Percentiles rank a stretch among this genome's conserved stretches.
Conservation (phyloP, 2,797 vertebrate genomes). For the Lerista edwardsae region DNA sequence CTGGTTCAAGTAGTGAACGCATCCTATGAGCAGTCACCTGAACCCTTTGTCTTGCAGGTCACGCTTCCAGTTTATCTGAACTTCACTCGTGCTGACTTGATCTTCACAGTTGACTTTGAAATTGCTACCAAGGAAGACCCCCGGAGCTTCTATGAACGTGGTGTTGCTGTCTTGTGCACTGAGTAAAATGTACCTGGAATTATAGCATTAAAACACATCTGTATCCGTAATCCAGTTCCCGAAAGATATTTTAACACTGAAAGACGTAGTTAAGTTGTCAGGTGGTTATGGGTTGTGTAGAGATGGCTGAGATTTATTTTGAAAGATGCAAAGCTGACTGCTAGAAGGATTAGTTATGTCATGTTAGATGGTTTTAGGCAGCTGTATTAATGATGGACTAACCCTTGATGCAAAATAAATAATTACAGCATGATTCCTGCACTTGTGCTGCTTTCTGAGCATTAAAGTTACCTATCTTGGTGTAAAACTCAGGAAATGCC, state of each 20-base stretch:
- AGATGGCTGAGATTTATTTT: not conserved
- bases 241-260: constrained; percentile 30
- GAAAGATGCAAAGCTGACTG: not conserved
- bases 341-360: not conserved
- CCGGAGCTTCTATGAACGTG: constrained; percentile 96
- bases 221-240: constrained; percentile 7
- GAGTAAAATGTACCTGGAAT: constrained; percentile 77
- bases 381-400: constrained; percentile 2
- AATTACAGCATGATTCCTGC: constrained; percentile 35
- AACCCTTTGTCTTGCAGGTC: constrained; percentile 78
- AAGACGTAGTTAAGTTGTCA: constrained; percentile 20
- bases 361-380: constrained; percentile 6
- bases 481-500: too few relatives aligned
- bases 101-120: constrained; percentile 98
- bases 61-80: constrained; percentile 98
- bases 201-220: constrained; percentile 7
- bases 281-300: constrained; percentile 52
- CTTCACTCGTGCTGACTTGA: constrained; percentile 96
- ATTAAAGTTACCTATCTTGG: not conserved
- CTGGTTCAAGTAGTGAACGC: not conserved
- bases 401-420: constrained; percentile 71
- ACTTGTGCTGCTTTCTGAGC: not conserved
- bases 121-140: constrained; percentile 97
- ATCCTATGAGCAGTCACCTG: rapidly evolving
- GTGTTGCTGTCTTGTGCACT: constrained; percentile 94